Evolutionary conservation across 2,888 invertebrate genomes (phyloP).

Genomic region (Nomada goodeniana): DNA sequence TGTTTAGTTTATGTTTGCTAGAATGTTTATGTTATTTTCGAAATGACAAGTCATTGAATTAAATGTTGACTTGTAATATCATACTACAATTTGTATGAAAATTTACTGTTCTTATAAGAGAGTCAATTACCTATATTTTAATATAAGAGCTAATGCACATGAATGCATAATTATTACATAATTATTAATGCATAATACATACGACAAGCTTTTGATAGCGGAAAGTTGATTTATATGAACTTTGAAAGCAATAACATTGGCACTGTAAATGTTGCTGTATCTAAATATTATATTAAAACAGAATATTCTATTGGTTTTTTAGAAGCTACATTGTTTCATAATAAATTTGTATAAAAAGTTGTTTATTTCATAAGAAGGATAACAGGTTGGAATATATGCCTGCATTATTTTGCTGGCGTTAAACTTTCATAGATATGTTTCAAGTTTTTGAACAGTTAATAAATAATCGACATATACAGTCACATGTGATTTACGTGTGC

Average conservation of each 20-base stretch:
- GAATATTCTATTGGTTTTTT: no score
- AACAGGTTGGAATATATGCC: not conserved
- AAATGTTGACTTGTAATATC: not conserved
- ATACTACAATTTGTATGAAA: not conserved
- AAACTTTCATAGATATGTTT: not conserved
- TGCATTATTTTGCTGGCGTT: not conserved
- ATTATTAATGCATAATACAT: slow-evolving; percentile 1
- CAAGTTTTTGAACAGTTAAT: not conserved
- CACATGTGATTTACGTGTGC: not conserved
- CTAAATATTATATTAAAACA: no score
- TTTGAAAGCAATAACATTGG: no score
- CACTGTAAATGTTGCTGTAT: no score
- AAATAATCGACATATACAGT: not conserved
- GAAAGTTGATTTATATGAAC: no score
- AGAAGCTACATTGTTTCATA: no score
- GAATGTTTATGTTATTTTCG: not conserved
- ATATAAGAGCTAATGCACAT: not conserved
- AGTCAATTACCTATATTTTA: slow-evolving; percentile 8
- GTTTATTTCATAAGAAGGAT: no score
- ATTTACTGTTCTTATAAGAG: slow-evolving; percentile 3
- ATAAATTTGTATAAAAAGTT: no score
- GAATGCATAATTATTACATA: slow-evolving; percentile 10
- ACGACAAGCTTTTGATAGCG: no score
- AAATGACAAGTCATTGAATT: not conserved
- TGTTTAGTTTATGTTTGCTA: not conserved